A percentile compares a stretch with the other conserved stretches of the same genome.
phyloP scores from a whole-genome alignment of 2,888 invertebrate species.

The Galeopsomyia nigrocyanea region DNA sequence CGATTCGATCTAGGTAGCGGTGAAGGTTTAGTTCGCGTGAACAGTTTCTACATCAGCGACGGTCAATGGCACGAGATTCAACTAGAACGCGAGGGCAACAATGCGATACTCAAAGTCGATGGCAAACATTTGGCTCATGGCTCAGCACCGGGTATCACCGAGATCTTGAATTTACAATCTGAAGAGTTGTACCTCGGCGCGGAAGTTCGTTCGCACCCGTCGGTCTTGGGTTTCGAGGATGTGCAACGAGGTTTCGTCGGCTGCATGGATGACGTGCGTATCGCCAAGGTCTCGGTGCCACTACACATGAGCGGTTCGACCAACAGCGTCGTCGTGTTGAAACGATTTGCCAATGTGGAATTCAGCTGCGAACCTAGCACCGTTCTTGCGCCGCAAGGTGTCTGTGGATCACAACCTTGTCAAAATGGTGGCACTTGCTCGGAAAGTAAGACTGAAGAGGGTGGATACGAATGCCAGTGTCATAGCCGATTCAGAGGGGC shows the following conservation, averaged over 20 bases:
- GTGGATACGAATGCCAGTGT: slow-evolving; percentile 81
- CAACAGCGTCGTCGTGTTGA: slow-evolving; percentile 76
- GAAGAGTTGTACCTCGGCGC: slow-evolving; percentile 89
- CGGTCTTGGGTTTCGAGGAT: slow-evolving; percentile 79
- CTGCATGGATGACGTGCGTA: slow-evolving; percentile 88
- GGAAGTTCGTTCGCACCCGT: slow-evolving; percentile 82
- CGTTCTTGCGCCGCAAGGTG: slow-evolving; percentile 74
- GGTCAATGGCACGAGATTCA: slow-evolving; percentile 87
- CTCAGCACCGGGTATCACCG: slow-evolving; percentile 84
- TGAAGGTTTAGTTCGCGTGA: slow-evolving; percentile 84
- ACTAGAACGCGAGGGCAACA: slow-evolving; percentile 85
- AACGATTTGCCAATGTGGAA: slow-evolving; percentile 79
- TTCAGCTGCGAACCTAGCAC: slow-evolving; percentile 77
- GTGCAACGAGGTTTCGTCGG: slow-evolving; percentile 90
- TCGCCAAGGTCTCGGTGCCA: slow-evolving; percentile 83
- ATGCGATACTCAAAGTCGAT: slow-evolving; percentile 84
- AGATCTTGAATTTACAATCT: slow-evolving; percentile 86
- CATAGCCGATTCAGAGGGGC: slow-evolving; percentile 82
- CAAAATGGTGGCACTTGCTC: slow-evolving; percentile 80
- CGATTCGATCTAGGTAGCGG: slow-evolving; percentile 94
- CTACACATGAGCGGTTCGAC: slow-evolving; percentile 75
- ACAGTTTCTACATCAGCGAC: slow-evolving; percentile 83
- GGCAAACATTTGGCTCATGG: slow-evolving; percentile 80
- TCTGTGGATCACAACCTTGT: slow-evolving; percentile 85
- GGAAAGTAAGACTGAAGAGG: slow-evolving; percentile 69